Percentiles rank a stretch among this genome's conserved stretches.
These are phyloP conservation scores for Zootoca vivipara DNA, from an alignment of 2,113 vertebrate species.

Conservation along the genomic window DNA sequence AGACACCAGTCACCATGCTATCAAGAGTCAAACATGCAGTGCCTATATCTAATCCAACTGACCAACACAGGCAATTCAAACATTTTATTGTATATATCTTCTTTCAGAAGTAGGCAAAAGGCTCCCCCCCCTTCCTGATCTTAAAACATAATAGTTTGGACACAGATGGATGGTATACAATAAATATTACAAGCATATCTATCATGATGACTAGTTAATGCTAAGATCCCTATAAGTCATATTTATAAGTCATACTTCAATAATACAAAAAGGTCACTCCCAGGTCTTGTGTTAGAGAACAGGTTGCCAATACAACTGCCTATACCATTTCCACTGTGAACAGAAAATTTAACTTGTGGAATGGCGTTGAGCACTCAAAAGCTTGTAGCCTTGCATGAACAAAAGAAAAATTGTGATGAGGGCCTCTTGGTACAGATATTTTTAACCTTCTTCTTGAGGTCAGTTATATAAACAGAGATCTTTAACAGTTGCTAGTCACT, in stretches of 20 bases:
- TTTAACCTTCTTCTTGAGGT: slow-evolving; percentile 41
- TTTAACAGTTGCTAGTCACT: slow-evolving; percentile 25
- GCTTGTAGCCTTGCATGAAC: slow-evolving; percentile 28
- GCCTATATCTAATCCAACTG: not conserved
- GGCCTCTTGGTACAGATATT: slow-evolving; percentile 38
- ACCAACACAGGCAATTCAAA: not conserved
- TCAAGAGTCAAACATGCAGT: fast-evolving
- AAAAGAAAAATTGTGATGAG: slow-evolving; percentile 19
- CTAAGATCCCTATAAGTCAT: not conserved
- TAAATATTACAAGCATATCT: not conserved
- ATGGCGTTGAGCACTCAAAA: not conserved
- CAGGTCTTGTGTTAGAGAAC: not conserved
- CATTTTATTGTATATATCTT: slow-evolving; percentile 13
- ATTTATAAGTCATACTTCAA: not conserved
- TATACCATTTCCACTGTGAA: not conserved
- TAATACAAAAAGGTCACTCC: not conserved
- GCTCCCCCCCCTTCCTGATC: not conserved
- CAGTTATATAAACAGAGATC: slow-evolving; percentile 57
- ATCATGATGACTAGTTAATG: not conserved
- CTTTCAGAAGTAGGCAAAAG: not conserved
- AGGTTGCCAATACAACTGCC: not conserved
- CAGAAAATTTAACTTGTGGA: not conserved
- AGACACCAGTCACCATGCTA: not conserved
- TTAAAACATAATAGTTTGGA: not conserved
- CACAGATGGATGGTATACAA: not conserved